Percentiles rank a stretch among this genome's conserved stretches.
These are phyloP conservation scores for Corapipo altera DNA, from an alignment of 2,113 vertebrate species.

Conservation along the genomic window DNA sequence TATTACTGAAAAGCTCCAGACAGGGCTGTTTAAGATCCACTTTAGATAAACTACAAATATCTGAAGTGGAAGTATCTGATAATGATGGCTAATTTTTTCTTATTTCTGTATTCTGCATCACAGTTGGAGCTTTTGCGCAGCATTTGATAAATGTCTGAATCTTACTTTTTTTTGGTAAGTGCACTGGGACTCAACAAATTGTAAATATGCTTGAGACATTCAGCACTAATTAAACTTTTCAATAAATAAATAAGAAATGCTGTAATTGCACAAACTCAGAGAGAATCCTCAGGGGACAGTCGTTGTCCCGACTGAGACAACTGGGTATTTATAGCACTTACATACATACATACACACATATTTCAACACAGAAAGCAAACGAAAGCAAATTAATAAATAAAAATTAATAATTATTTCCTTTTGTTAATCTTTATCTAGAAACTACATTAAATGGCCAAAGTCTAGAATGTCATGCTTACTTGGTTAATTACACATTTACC, in stretches of 20 bases:
- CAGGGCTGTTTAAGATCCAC: background rate
- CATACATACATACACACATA: fast-evolving
- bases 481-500: background rate
- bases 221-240: background rate
- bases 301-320: background rate
- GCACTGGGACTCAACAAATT: background rate
- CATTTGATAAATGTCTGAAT: background rate
- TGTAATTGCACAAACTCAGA: background rate
- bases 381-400: background rate
- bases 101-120: background rate
- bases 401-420: background rate
- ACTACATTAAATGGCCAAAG: background rate
- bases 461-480: background rate
- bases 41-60: background rate
- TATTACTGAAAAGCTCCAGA: background rate
- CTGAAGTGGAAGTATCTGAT: background rate
- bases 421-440: background rate
- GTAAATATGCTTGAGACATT: background rate
- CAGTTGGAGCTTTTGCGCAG: background rate
- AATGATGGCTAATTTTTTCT: background rate
- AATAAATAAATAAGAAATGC: background rate
- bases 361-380: background rate
- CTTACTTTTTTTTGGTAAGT: background rate
- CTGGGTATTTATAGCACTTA: background rate
- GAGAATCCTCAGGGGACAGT: background rate